Evolutionary conservation across 92 coral and sea anemone genomes (phyloP).

Genomic region (Porites cylindrica): DNA sequence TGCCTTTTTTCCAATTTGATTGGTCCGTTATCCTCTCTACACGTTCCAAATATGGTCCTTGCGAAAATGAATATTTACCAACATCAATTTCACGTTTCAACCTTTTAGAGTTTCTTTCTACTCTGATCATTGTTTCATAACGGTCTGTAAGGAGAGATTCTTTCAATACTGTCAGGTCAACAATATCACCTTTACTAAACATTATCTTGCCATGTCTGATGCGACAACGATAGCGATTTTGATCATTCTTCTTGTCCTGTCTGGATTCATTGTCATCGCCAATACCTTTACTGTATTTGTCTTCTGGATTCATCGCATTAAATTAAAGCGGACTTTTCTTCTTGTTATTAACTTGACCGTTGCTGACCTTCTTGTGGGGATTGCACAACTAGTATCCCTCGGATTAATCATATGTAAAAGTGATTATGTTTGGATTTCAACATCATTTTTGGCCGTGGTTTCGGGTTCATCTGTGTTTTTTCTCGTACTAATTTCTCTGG

Average conservation of each 20-base stretch:
- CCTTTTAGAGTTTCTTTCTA: too few relatives aligned
- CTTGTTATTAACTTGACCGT: conserved; percentile 3
- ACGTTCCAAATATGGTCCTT: too few relatives aligned
- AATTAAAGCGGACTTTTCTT: neutral
- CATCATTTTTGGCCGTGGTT: neutral
- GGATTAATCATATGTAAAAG: neutral
- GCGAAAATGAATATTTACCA: too few relatives aligned
- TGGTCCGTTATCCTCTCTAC: too few relatives aligned
- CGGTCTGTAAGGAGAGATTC: too few relatives aligned
- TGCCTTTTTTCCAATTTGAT: too few relatives aligned
- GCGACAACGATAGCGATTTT: neutral
- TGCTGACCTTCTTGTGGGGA: conserved; percentile 5
- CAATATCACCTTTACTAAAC: too few relatives aligned
- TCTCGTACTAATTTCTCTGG: neutral
- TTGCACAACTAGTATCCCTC: neutral
- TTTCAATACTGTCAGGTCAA: too few relatives aligned
- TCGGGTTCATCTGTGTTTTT: neutral
- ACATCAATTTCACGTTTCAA: too few relatives aligned
- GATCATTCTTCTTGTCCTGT: neutral
- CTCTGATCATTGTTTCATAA: too few relatives aligned
- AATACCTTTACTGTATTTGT: conserved; percentile 7
- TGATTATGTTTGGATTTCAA: too few relatives aligned
- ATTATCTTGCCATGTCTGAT: neutral
- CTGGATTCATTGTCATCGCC: neutral
- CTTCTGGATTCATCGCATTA: conserved; percentile 11